These are phyloP conservation scores for Augochlorella aurata DNA, from an alignment of 2,888 invertebrate species.

Conservation along the genomic window DNA sequence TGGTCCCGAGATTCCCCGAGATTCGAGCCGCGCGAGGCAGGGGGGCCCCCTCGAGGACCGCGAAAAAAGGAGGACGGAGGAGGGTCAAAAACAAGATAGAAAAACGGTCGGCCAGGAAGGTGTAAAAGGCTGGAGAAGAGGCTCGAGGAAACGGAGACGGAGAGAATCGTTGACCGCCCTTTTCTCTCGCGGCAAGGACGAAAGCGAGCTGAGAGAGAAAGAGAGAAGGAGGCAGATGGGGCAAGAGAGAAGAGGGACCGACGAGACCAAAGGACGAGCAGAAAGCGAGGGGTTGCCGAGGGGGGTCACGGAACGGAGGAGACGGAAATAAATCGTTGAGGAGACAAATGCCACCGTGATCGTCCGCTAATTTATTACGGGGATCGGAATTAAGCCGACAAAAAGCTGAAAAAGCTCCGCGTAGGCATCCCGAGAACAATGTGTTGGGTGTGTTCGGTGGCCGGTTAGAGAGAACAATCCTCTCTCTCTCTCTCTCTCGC, in stretches of 20 bases:
- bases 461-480: conserved; percentile 49
- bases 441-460: conserved; percentile 72
- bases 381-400: conserved; percentile 79
- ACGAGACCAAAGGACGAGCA: not conserved
- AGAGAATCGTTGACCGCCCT: conserved; percentile 10
- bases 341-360: conserved; percentile 81
- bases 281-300: conserved; percentile 1
- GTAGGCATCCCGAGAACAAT: conserved; percentile 75
- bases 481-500: conserved; percentile 24
- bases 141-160: conserved; percentile 11
- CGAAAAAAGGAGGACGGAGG: not conserved
- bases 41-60: not conserved
- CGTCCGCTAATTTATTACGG: conserved; percentile 80
- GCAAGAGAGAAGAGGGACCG: not conserved
- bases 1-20: not conserved
- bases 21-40: conserved; percentile 1
- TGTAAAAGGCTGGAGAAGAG: conserved; percentile 29
- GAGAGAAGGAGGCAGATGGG: not conserved
- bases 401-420: conserved; percentile 74
- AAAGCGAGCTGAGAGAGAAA: conserved; percentile 25
- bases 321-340: conserved; percentile 75
- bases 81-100: conserved; percentile 29
- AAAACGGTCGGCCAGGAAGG: conserved; percentile 44
- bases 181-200: conserved; percentile 73
- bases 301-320: conserved; percentile 11